A percentile compares a stretch with the other conserved stretches of the same genome.
These are phyloP conservation scores for Phymorhynchus buccinoides DNA, from an alignment of 1,140 invertebrate genomes.

Conservation along the genomic window DNA sequence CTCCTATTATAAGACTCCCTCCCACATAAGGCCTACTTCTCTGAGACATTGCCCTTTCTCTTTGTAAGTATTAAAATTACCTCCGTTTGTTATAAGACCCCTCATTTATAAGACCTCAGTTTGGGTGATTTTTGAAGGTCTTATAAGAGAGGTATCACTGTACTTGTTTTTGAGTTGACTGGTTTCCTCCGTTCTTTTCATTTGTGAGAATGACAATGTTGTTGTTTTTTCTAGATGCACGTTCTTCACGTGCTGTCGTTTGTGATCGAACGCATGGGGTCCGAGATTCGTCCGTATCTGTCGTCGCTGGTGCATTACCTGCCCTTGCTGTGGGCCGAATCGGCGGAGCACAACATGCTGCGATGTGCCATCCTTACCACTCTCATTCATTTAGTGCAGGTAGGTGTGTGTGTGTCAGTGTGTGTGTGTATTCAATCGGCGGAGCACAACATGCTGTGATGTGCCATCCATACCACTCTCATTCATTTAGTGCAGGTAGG, in stretches of 20 bases:
- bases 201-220: not conserved
- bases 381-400: constrained; percentile 85
- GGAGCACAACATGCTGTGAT: constrained; percentile 91
- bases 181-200: not conserved
- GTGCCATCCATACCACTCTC: constrained; percentile 90
- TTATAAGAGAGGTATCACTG: no score
- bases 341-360: constrained; percentile 90
- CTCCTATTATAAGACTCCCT: no score
- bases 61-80: no score
- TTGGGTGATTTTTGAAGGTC: no score
- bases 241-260: constrained; percentile 91
- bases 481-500: constrained; percentile 84
- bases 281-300: constrained; percentile 81
- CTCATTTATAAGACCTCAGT: no score
- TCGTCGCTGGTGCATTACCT: constrained; percentile 85
- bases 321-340: constrained; percentile 89
- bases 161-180: no score
- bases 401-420: constrained; percentile 63
- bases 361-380: constrained; percentile 92
- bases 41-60: no score
- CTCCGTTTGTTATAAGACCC: no score
- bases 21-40: no score
- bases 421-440: constrained; percentile 79
- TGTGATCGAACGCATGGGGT: constrained; percentile 88
- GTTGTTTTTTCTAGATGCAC: constrained; percentile 81